Evolutionary conservation across 2,888 invertebrate genomes (phyloP).

Genomic region (Spilosoma lubricipeda): DNA sequence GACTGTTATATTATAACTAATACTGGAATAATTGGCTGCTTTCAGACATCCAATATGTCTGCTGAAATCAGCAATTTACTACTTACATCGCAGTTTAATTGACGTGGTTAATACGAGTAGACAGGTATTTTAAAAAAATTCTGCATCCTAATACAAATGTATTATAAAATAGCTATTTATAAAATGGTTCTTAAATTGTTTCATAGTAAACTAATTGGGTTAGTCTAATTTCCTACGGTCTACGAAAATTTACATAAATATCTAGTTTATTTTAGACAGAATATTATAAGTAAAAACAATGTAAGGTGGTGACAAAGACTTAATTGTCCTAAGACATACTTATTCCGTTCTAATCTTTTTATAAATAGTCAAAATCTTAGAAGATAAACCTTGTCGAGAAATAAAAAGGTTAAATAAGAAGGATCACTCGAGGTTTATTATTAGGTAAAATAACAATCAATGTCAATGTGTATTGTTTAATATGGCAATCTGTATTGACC

Average conservation of each 20-base stretch:
- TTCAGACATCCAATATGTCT: constrained; percentile 41
- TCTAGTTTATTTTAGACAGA: not conserved
- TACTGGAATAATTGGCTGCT: constrained; percentile 52
- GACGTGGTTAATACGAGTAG: not conserved
- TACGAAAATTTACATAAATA: not conserved
- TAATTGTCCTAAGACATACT: too few species aligned
- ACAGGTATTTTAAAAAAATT: not conserved
- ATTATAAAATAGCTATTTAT: not conserved
- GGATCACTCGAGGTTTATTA: constrained; percentile 11
- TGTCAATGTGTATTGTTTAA: constrained; percentile 45
- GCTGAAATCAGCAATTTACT: constrained; percentile 13
- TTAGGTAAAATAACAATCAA: constrained; percentile 30
- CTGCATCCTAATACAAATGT: too few species aligned
- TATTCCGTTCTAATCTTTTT: not conserved
- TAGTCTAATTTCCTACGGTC: not conserved
- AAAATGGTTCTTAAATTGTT: not conserved
- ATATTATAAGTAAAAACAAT: not conserved
- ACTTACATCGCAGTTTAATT: not conserved
- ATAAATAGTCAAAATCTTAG: not conserved
- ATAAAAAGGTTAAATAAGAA: constrained; percentile 6
- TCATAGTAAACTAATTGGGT: constrained; percentile 5
- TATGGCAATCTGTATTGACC: constrained; percentile 51
- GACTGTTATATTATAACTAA: constrained; percentile 49
- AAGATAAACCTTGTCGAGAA: not conserved
- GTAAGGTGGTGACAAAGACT: not conserved